phyloP scores from a whole-genome alignment of 2,797 vertebrate species.

The Pteronotus mesoamericanus region DNA sequence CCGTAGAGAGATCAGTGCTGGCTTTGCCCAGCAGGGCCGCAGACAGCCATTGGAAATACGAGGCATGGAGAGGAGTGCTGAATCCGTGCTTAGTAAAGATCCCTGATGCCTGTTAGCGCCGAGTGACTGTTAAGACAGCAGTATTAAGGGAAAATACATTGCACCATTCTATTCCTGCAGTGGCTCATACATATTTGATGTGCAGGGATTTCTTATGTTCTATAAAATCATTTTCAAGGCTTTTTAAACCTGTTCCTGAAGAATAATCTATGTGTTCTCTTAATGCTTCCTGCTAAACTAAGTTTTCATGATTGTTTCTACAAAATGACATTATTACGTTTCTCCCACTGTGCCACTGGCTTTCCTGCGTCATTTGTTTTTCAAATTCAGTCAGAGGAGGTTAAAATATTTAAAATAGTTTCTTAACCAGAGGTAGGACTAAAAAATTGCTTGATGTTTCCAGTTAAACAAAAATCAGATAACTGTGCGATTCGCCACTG shows the following conservation, averaged over 20 bases:
- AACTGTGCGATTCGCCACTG: neutral
- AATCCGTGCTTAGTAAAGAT: neutral
- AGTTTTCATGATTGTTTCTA: slow-evolving; percentile 29
- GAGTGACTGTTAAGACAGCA: neutral
- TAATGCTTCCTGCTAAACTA: slow-evolving; percentile 24
- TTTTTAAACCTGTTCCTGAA: slow-evolving; percentile 17
- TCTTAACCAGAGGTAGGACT: neutral
- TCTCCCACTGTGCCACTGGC: neutral
- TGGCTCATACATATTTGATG: neutral
- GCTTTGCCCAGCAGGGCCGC: neutral
- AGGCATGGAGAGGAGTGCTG: neutral
- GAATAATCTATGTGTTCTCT: neutral
- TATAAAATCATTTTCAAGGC: neutral
- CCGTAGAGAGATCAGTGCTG: neutral
- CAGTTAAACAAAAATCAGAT: neutral
- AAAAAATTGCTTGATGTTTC: neutral
- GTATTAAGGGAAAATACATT: neutral
- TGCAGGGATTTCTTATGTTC: neutral
- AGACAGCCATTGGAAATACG: neutral
- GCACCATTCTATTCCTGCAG: neutral
- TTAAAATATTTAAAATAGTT: neutral
- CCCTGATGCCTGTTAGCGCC: neutral
- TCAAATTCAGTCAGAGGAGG: neutral
- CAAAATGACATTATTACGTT: neutral
- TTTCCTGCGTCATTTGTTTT: neutral